Evolutionary conservation across 2,888 invertebrate species (phyloP), one percentile per base, ranked within the genome.

Genomic region (Cataglyphis albicans): DNA sequence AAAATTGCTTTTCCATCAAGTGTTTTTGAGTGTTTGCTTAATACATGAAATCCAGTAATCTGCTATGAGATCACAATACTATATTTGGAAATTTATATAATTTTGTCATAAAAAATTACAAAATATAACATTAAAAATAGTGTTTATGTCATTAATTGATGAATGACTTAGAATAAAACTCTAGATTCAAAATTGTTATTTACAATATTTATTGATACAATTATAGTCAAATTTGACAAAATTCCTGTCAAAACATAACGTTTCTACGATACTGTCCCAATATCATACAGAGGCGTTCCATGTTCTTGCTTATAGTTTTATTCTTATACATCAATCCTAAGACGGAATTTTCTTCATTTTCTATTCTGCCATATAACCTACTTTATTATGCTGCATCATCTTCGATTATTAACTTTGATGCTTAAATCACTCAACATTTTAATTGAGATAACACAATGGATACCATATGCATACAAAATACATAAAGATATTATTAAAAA

Each of bases 141-240:
- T 75, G 78, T 83, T 63, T 74, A 15, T 67, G 18, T 82, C 57
- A 83, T 82, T 85, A 73, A 82, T 72, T 63, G 32, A 84, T 82
- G 82, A 84, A 84, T 75, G 81, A 89, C 86, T 82, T 83, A 78
- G 86, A 89, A 88, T 86, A 87, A 81, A 90, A 89, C 89, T 89
- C 82, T 81, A 90, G 81, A 89, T 86, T 84, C 75, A 75, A 86
- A 70, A 86, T 70, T 88, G 84, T 90, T 90, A 90, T 90, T 85
- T 89, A 90, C 87, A 90, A 85, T 83, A 81, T 87, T 90, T 90
- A 90, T 89, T 90, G 74, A 76, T 83, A 86, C 73, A 86, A 86
- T 87, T 84, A 63, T 82, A 80, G 78, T 85, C 83, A 87, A 89
- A 86, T 88, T 89, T 86, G 85, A 89, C 90, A 90, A 84, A 65